These are phyloP conservation scores for Crotalus tigris DNA, from an alignment of 2,113 vertebrate genomes.

Conservation along the genomic window DNA sequence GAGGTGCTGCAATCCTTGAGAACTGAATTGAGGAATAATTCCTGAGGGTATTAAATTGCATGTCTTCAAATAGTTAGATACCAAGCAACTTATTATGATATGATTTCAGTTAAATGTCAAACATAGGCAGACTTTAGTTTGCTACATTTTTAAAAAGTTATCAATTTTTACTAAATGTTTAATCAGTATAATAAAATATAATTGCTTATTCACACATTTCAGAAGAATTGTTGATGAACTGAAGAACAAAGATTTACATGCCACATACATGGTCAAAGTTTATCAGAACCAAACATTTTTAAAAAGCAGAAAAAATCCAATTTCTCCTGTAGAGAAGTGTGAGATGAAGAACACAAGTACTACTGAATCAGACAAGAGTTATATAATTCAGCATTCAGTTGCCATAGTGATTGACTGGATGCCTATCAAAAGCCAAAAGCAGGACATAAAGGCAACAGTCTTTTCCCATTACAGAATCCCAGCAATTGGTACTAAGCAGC, in stretches of 20 bases:
- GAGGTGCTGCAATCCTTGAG: neutral
- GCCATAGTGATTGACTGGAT: neutral
- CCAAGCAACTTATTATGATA: neutral
- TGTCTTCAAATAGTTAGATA: neutral
- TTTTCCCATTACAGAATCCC: neutral
- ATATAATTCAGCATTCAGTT: neutral
- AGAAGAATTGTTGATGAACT: neutral
- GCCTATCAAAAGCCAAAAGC: neutral
- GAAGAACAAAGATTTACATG: neutral
- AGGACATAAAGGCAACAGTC: neutral
- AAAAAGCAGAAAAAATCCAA: neutral
- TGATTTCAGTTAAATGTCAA: conserved; percentile 18
- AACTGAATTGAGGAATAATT: neutral
- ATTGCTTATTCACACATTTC: neutral
- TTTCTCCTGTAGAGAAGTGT: neutral
- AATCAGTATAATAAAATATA: neutral
- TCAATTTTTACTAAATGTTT: neutral
- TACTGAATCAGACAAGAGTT: neutral
- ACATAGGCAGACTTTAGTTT: neutral
- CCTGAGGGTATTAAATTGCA: neutral
- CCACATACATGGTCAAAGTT: neutral
- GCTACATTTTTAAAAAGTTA: neutral
- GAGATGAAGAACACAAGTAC: neutral
- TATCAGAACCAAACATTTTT: neutral
- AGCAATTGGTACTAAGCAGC: neutral